Evolutionary conservation across 2,113 vertebrate species (phyloP).

Genomic region (Nothoprocta pentlandii): DNA sequence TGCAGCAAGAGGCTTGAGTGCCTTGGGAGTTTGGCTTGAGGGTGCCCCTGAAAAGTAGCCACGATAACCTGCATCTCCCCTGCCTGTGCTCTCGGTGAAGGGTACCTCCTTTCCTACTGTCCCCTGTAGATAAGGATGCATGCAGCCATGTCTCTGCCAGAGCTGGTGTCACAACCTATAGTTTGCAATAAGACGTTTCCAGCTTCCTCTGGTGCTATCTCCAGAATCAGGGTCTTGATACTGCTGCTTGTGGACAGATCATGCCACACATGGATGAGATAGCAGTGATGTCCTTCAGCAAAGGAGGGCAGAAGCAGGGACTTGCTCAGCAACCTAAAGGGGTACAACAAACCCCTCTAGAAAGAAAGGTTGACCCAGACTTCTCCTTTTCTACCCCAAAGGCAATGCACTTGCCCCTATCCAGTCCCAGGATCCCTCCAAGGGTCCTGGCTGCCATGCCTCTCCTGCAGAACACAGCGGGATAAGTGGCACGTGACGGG

Average conservation of each 20-base stretch:
- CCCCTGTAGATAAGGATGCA: not conserved
- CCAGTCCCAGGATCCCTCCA: fast-evolving
- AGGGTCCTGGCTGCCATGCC: not conserved
- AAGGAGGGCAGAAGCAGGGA: not conserved
- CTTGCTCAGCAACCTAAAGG: not conserved
- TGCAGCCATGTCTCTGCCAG: not conserved
- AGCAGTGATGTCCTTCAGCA: not conserved
- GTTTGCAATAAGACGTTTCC: not conserved
- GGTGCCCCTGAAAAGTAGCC: not conserved
- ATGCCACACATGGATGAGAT: not conserved
- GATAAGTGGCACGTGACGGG: not conserved
- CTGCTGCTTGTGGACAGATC: not conserved
- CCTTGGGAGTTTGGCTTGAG: not conserved
- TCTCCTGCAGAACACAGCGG: not conserved
- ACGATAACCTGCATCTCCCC: not conserved
- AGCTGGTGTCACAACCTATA: fast-evolving
- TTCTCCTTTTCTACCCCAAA: not conserved
- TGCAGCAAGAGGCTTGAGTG: not conserved
- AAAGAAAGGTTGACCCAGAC: not conserved
- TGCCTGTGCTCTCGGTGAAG: not conserved
- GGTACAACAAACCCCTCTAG: not conserved
- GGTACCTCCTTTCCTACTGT: not conserved
- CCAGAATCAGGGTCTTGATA: not conserved
- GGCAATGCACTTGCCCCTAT: not conserved
- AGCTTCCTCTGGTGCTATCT: not conserved